phyloP scores from a whole-genome alignment of 1,140 invertebrate genomes.

The Aphelinus atriplicis region DNA sequence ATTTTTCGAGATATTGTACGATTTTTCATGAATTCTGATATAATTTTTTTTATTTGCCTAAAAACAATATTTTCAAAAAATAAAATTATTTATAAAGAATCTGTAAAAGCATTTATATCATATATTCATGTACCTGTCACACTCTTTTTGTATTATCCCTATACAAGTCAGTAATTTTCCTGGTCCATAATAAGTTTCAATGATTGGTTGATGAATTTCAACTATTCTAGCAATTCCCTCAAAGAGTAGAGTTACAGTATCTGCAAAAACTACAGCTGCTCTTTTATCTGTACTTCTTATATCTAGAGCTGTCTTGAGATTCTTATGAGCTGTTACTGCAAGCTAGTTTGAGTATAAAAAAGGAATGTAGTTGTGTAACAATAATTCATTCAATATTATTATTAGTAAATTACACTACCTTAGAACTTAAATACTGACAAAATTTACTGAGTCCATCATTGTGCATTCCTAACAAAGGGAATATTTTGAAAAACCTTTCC shows the following conservation, averaged over 20 bases:
- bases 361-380: background rate
- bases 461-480: slow-evolving; percentile 93
- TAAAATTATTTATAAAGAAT: slow-evolving; percentile 9
- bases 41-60: slow-evolving; percentile 68
- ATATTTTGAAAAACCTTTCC: slow-evolving; percentile 97
- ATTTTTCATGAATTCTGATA: slow-evolving; percentile 82
- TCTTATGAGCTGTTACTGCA: slow-evolving; percentile 78
- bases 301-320: slow-evolving; percentile 72
- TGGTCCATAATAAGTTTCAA: slow-evolving; percentile 94
- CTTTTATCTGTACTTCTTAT: slow-evolving; percentile 76
- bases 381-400: background rate
- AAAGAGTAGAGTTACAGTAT: slow-evolving; percentile 85
- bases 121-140: slow-evolving; percentile 74
- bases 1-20: slow-evolving; percentile 77
- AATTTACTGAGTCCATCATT: slow-evolving; percentile 92
- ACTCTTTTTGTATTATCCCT: slow-evolving; percentile 84
- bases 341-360: slow-evolving; percentile 60
- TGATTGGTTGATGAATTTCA: slow-evolving; percentile 91
- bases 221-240: slow-evolving; percentile 89
- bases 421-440: slow-evolving; percentile 88
- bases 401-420: slow-evolving; percentile 62
- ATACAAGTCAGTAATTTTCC: slow-evolving; percentile 79
- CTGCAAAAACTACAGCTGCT: slow-evolving; percentile 81
- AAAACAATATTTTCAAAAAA: slow-evolving; percentile 22
- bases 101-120: slow-evolving; percentile 1